These are phyloP conservation scores for Nasonia vitripennis DNA, from an alignment of 1,140 invertebrate genomes.

Conservation along the genomic window DNA sequence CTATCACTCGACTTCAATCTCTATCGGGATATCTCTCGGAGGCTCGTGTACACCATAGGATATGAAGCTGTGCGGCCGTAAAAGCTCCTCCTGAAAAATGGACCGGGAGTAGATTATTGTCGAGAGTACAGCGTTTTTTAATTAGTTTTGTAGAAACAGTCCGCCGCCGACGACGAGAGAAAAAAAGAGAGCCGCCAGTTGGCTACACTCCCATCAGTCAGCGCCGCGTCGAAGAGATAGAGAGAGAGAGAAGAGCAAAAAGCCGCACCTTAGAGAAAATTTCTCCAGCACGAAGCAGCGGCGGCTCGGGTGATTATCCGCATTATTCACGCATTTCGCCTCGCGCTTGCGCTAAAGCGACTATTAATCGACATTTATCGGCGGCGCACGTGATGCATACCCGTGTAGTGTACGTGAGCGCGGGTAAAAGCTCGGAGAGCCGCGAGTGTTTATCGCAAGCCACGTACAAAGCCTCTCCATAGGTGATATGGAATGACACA, in stretches of 20 bases:
- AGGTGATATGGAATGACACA: too few relatives aligned
- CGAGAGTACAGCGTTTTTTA: too few relatives aligned
- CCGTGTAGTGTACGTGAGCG: not conserved
- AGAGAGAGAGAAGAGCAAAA: not conserved
- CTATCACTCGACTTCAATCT: not conserved
- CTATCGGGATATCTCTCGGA: not conserved
- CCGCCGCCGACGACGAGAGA: too few relatives aligned
- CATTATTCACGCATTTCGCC: constrained; percentile 27
- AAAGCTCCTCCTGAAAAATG: too few relatives aligned
- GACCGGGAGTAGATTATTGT: too few relatives aligned
- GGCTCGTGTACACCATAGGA: not conserved
- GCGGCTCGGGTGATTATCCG: constrained; percentile 5
- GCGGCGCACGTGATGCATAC: not conserved
- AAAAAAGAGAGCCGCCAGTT: too few relatives aligned
- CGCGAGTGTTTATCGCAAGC: too few relatives aligned
- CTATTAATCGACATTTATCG: constrained; percentile 27
- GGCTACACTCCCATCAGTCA: too few relatives aligned
- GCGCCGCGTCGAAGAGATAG: too few relatives aligned
- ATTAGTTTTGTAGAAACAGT: too few relatives aligned
- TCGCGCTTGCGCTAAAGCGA: not conserved
- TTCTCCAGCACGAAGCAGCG: not conserved
- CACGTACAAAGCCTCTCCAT: too few relatives aligned
- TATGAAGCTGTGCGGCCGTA: too few relatives aligned
- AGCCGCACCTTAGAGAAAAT: constrained; percentile 20
- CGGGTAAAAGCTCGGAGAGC: not conserved